Conservation (phyloP, 2,888 invertebrate genomes). For the Meiosimyza platycephala region DNA sequence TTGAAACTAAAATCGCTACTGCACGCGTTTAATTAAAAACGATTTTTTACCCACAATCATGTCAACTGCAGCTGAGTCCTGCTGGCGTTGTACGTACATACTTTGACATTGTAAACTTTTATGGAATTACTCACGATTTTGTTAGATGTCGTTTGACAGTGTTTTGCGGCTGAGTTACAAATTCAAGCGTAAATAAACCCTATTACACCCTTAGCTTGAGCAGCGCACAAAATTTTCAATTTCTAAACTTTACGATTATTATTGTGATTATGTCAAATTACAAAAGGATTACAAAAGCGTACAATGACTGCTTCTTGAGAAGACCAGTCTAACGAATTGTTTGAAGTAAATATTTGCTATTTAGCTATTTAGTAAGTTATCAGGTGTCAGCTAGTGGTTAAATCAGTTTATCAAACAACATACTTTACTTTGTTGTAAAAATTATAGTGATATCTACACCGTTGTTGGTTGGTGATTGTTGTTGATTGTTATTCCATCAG, state of each 20-base stretch:
- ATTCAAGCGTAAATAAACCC: constrained; percentile 29
- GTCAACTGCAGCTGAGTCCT: constrained; percentile 47
- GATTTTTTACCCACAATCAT: constrained; percentile 43
- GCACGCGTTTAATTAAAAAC: constrained; percentile 47
- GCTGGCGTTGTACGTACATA: background rate
- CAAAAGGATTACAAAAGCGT: constrained; percentile 23
- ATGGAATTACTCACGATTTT: constrained; percentile 21
- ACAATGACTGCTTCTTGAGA: no score
- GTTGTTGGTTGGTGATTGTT: no score
- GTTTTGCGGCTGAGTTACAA: constrained; percentile 13
- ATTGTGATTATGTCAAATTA: constrained; percentile 42
- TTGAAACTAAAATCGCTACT: constrained; percentile 35
- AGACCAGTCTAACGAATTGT: background rate
- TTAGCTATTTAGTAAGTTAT: background rate
- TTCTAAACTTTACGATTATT: constrained; percentile 41
- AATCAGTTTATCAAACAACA: background rate
- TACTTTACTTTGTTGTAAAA: no score
- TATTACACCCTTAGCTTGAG: background rate
- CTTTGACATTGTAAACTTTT: constrained; percentile 29
- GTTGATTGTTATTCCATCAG: no score
- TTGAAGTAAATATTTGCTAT: background rate
- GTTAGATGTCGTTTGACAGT: background rate
- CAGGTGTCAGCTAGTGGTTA: constrained; percentile 25
- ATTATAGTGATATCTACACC: no score
- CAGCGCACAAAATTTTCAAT: constrained; percentile 10